Conservation (phyloP, 2,888 invertebrate genomes). For the Ecdyonurus torrentis region DNA sequence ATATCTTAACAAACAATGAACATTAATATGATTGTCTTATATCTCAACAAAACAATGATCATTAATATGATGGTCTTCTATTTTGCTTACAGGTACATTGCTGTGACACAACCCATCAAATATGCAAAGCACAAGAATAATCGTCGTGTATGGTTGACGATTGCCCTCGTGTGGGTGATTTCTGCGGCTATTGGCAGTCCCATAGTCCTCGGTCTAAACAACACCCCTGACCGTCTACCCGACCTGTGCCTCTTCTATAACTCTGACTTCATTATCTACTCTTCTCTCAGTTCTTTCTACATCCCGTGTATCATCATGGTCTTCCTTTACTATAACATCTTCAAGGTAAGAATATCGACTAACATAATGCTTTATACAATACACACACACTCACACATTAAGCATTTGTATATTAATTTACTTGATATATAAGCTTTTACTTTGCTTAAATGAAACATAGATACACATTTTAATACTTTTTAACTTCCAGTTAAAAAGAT, state of each 20-base stretch:
- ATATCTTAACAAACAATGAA: too few species aligned
- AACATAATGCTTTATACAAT: not conserved
- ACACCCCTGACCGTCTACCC: conserved; percentile 67
- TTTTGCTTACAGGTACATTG: conserved; percentile 94
- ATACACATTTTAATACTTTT: not conserved
- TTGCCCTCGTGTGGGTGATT: conserved; percentile 90
- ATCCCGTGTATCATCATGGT: conserved; percentile 98
- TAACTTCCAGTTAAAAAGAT: too few species aligned
- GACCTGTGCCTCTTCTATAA: conserved; percentile 93
- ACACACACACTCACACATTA: too few species aligned
- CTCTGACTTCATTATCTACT: conserved; percentile 94
- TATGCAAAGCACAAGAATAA: conserved; percentile 98
- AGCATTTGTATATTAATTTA: too few species aligned
- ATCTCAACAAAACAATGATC: too few species aligned
- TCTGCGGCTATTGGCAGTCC: conserved; percentile 91
- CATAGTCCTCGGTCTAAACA: conserved; percentile 89
- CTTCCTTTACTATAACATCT: conserved; percentile 92
- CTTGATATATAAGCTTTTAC: too few species aligned
- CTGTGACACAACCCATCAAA: conserved; percentile 96
- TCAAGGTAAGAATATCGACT: conserved; percentile 50
- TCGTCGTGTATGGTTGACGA: conserved; percentile 83
- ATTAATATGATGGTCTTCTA: too few species aligned
- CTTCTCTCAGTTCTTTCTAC: conserved; percentile 95
- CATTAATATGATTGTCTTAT: too few species aligned
- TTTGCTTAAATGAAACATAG: too few species aligned